Conservation (phyloP, 64 coral and sea anemone genomes). For the Stylophora pistillata region DNA sequence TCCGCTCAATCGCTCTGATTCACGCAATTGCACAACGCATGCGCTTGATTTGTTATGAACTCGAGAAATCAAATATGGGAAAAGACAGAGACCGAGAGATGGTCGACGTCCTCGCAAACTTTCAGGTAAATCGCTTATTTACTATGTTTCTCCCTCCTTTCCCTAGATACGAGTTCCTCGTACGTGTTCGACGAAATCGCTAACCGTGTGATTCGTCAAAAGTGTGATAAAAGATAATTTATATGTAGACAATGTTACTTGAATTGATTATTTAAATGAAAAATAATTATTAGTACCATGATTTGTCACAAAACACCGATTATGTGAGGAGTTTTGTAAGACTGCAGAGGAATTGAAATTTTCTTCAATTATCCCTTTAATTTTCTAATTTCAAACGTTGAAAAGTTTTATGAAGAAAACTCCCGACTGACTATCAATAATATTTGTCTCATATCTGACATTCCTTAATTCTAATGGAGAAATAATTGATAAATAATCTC, state of each 20-base stretch:
- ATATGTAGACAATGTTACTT: background rate
- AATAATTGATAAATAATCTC: too few species aligned
- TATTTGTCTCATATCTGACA: too few species aligned
- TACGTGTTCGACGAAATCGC: background rate
- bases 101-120: slow-evolving; percentile 99
- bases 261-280: background rate
- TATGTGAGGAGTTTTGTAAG: too few species aligned
- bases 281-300: slow-evolving; percentile 1
- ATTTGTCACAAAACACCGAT: background rate
- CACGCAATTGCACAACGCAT: slow-evolving; percentile 60
- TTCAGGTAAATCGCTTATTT: slow-evolving; percentile 72
- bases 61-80: slow-evolving; percentile 85
- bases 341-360: too few species aligned
- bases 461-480: too few species aligned
- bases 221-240: background rate
- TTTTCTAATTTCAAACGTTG: too few species aligned
- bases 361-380: too few species aligned
- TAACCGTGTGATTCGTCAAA: background rate
- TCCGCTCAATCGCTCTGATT: slow-evolving; percentile 33
- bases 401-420: too few species aligned
- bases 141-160: background rate
- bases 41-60: slow-evolving; percentile 27
- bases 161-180: background rate
- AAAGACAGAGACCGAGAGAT: slow-evolving; percentile 93
- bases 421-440: too few species aligned